A percentile compares a stretch with the other conserved stretches of the same genome.
Conservation (phyloP, 2,797 vertebrate genomes). For the Falco concolor region DNA sequence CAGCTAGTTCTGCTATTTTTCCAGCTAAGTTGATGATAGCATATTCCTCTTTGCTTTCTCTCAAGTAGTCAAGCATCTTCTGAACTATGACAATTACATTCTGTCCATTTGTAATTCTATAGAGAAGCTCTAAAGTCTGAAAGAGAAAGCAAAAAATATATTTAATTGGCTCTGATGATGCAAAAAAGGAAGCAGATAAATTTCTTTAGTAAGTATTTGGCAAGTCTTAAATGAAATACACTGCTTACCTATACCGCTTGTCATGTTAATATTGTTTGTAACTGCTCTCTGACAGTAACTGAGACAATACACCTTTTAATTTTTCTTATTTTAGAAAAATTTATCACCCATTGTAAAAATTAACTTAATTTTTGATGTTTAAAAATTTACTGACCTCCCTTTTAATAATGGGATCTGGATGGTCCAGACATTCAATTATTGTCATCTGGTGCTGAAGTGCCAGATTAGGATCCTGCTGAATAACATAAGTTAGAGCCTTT, state of each 20-base stretch:
- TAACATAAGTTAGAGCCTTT: slow-evolving; percentile 91
- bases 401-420: slow-evolving; percentile 93
- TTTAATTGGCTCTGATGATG: background rate
- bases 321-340: background rate
- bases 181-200: background rate
- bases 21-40: slow-evolving; percentile 85
- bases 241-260: background rate
- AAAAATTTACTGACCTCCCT: slow-evolving; percentile 81
- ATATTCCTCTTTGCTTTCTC: slow-evolving; percentile 85
- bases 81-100: slow-evolving; percentile 92
- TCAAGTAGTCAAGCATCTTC: slow-evolving; percentile 94
- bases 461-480: slow-evolving; percentile 92
- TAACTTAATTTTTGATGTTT: background rate
- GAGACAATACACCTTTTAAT: background rate
- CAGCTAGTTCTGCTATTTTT: slow-evolving; percentile 93
- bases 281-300: background rate
- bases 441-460: slow-evolving; percentile 98
- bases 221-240: background rate
- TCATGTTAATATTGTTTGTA: background rate
- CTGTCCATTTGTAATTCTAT: slow-evolving; percentile 92
- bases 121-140: slow-evolving; percentile 94
- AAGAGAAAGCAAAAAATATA: slow-evolving; percentile 21
- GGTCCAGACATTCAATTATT: slow-evolving; percentile 96
- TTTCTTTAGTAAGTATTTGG: background rate
- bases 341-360: background rate